These are phyloP conservation scores for Diaphora mendica DNA, from an alignment of 2,888 invertebrate genomes.

Conservation along the genomic window DNA sequence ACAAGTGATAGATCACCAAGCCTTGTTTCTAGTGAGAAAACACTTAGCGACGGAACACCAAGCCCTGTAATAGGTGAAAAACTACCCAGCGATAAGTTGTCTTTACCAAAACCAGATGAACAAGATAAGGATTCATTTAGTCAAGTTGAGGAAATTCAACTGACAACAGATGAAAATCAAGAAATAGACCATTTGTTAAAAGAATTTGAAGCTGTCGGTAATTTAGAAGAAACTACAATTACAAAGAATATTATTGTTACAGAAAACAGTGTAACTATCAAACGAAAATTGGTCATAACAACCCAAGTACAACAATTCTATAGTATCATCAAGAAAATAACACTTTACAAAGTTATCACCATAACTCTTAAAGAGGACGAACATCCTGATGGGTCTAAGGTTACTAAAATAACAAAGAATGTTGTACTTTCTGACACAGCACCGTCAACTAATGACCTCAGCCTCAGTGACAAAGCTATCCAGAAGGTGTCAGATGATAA, in stretches of 20 bases:
- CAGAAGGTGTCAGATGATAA: constrained; percentile 13
- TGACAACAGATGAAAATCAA: background rate
- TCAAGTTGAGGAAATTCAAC: background rate
- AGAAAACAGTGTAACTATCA: background rate
- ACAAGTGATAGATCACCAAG: constrained; percentile 1
- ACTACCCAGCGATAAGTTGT: background rate
- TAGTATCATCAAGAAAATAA: background rate
- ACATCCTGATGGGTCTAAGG: background rate
- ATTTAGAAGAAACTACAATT: background rate
- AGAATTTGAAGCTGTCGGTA: background rate
- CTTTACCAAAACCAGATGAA: background rate
- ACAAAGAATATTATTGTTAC: background rate
- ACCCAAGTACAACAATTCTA: background rate
- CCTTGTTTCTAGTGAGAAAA: constrained; percentile 11
- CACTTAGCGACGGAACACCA: constrained; percentile 17
- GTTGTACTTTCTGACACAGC: background rate
- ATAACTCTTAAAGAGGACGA: background rate
- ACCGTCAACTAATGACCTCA: background rate
- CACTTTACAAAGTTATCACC: background rate
- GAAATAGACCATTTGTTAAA: background rate
- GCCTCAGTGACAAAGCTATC: background rate
- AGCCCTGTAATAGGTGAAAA: constrained; percentile 8
- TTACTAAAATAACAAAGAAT: background rate
- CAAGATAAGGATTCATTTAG: background rate
- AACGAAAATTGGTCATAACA: background rate